phyloP scores from a whole-genome alignment of 1,140 invertebrate species.

The Micrasema longulum region DNA sequence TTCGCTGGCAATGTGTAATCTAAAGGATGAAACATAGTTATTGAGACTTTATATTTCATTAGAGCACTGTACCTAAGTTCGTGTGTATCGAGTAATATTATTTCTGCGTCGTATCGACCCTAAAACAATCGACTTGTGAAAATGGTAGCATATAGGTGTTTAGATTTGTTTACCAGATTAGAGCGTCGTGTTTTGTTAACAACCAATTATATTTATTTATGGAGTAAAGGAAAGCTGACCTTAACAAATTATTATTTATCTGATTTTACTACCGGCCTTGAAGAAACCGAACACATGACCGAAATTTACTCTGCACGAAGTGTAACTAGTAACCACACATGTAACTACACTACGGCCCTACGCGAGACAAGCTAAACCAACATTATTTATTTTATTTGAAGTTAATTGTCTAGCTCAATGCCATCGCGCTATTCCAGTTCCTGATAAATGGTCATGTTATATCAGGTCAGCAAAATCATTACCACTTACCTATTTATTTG shows the following conservation, averaged over 20 bases:
- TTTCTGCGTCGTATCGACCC: too few relatives aligned
- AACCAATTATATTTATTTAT: slow-evolving; percentile 8
- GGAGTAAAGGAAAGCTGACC: slow-evolving; percentile 1
- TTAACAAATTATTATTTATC: slow-evolving; percentile 17
- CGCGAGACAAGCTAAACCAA: slow-evolving; percentile 4
- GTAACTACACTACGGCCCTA: background rate
- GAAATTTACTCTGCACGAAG: slow-evolving; percentile 17
- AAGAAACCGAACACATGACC: background rate
- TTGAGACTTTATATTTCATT: too few relatives aligned
- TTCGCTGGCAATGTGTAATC: too few relatives aligned
- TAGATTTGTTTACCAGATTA: background rate
- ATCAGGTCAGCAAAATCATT: too few relatives aligned
- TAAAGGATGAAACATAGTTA: too few relatives aligned
- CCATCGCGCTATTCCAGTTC: background rate
- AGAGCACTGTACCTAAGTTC: too few relatives aligned
- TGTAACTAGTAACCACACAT: too few relatives aligned
- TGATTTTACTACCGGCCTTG: slow-evolving; percentile 14
- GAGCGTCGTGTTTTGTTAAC: background rate
- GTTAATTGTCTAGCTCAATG: background rate
- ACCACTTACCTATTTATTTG: too few relatives aligned
- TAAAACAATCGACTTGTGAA: too few relatives aligned
- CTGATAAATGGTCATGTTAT: too few relatives aligned
- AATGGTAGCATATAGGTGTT: too few relatives aligned
- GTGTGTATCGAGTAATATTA: too few relatives aligned
- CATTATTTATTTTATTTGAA: slow-evolving; percentile 10